Evolutionary conservation across 2,113 vertebrate genomes (phyloP).

Genomic region (Rhipidura dahli): DNA sequence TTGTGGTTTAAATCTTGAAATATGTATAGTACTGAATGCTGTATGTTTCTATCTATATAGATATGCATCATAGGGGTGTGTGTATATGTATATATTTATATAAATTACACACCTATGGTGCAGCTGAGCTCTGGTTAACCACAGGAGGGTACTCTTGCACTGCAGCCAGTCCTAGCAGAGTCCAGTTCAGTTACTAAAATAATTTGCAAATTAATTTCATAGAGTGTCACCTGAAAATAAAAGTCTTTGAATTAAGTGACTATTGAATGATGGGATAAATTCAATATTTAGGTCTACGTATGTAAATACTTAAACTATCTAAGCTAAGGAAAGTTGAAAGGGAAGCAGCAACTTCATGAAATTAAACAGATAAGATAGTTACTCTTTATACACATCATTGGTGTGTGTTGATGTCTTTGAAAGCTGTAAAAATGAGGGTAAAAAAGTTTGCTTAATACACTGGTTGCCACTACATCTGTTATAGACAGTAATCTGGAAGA

Average conservation of each 20-base stretch:
- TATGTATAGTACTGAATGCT: neutral
- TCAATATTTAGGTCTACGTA: neutral
- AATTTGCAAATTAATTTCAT: neutral
- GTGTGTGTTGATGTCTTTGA: neutral
- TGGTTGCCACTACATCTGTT: neutral
- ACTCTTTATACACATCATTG: neutral
- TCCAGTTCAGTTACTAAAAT: neutral
- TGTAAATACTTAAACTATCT: neutral
- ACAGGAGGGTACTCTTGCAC: conserved; percentile 14
- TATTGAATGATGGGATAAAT: neutral
- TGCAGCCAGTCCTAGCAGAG: neutral
- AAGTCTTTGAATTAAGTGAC: neutral
- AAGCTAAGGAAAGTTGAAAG: neutral
- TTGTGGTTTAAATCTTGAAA: neutral
- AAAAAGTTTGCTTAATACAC: neutral
- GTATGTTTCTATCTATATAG: accelerated
- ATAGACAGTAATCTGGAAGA: neutral
- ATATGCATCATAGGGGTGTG: too few species aligned
- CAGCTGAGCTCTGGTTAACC: neutral
- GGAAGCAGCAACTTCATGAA: neutral
- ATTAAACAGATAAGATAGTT: neutral
- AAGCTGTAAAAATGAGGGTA: neutral
- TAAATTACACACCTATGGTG: accelerated
- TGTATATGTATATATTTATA: neutral
- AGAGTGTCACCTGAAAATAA: neutral